phyloP scores from a whole-genome alignment of 2,797 vertebrate genomes.

The Salmo trutta region DNA sequence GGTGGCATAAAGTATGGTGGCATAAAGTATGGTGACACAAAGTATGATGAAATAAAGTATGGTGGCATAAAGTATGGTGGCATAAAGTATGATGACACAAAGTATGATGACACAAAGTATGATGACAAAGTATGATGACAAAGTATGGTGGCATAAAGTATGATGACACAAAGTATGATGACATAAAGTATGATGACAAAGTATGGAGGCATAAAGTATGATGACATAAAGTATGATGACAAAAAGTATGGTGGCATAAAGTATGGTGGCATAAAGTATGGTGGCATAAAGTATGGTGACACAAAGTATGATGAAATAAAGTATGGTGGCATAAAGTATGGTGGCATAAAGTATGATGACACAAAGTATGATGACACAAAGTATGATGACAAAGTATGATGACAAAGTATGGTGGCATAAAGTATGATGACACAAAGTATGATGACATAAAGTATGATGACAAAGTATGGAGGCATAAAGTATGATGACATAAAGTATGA shows the following conservation, averaged over 20 bases:
- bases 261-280: not conserved
- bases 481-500: not conserved
- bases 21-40: slow-evolving; percentile 1
- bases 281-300: not conserved
- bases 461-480: not conserved
- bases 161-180: not conserved
- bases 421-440: not conserved
- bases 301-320: not conserved
- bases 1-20: not conserved
- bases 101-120: no score
- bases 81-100: no score
- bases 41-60: no score
- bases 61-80: no score
- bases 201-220: not conserved
- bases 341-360: not conserved
- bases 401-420: no score
- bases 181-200: not conserved
- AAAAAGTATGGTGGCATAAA: not conserved
- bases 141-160: slow-evolving; percentile 1
- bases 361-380: not conserved
- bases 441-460: no score
- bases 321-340: not conserved
- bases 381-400: not conserved
- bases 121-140: not conserved
- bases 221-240: not conserved